These are phyloP conservation scores for Brachyistius frenatus DNA, from an alignment of 2,113 vertebrate species.

Conservation along the genomic window DNA sequence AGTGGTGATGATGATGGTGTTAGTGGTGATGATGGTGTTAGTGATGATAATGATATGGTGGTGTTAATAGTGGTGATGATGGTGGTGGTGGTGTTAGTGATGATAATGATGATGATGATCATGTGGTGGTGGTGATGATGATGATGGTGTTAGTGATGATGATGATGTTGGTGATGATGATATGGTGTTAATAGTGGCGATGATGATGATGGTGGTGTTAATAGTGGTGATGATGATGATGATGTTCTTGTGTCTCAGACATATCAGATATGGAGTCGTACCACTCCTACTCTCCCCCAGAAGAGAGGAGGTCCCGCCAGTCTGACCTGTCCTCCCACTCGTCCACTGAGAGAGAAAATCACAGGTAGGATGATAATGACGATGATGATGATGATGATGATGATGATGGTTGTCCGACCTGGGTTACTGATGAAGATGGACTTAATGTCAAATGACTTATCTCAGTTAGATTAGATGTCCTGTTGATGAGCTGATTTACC, in stretches of 20 bases:
- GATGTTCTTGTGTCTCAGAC: slow-evolving; percentile 80
- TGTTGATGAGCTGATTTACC: no score
- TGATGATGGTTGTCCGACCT: neutral
- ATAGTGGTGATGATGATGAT: neutral
- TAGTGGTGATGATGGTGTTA: no score
- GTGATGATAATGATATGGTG: no score
- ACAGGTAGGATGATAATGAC: slow-evolving; percentile 78
- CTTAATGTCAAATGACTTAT: no score
- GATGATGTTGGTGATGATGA: no score
- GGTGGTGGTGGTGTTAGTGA: no score
- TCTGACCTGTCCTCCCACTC: slow-evolving; percentile 93
- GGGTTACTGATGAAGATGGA: neutral
- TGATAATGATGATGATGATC: no score
- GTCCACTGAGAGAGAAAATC: slow-evolving; percentile 90
- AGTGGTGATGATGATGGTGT: no score
- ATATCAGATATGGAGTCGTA: slow-evolving; percentile 96
- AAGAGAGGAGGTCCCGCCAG: slow-evolving; percentile 87
- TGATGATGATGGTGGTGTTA: neutral
- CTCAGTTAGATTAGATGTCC: no score
- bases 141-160: neutral
- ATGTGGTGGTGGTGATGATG: neutral
- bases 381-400: no score
- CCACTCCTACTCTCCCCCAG: slow-evolving; percentile 91
- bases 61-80: no score
- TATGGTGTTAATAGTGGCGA: neutral